Percentiles rank a stretch among this genome's conserved stretches.
Conservation (phyloP, 2,797 vertebrate species). For the Hirundo rustica region DNA sequence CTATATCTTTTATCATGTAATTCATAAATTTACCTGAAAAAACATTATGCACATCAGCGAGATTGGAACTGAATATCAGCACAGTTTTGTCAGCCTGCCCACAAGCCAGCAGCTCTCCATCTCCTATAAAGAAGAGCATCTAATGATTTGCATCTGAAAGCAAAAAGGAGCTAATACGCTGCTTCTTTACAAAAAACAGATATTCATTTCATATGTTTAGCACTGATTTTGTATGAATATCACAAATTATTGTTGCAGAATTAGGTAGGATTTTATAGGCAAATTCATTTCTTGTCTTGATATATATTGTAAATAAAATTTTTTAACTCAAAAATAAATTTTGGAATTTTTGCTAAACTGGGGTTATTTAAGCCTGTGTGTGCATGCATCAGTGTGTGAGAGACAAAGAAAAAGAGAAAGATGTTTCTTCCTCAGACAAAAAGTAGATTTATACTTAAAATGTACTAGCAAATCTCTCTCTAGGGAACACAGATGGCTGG, state of each 20-base stretch:
- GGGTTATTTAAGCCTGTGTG: background rate
- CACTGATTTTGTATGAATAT: background rate
- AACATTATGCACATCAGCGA: constrained; percentile 75
- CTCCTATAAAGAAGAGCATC: constrained; percentile 75
- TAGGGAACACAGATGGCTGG: background rate
- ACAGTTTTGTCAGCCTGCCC: constrained; percentile 84
- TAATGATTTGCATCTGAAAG: background rate
- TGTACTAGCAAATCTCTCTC: background rate
- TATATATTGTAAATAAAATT: background rate
- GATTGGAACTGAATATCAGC: constrained; percentile 80
- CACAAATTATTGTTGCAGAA: background rate
- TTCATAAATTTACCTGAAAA: constrained; percentile 82
- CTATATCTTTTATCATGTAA: background rate
- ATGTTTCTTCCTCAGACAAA: background rate
- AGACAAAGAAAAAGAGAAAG: background rate
- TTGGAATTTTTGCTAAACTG: background rate
- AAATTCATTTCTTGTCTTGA: background rate
- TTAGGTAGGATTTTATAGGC: background rate
- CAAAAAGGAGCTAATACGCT: background rate
- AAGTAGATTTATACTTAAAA: background rate
- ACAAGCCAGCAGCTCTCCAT: constrained; percentile 86
- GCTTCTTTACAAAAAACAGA: background rate
- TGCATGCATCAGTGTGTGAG: background rate
- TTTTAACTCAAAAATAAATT: background rate
- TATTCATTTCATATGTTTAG: background rate